Evolutionary conservation across 2,113 vertebrate species (phyloP).

Genomic region (Turdus rufiventris): DNA sequence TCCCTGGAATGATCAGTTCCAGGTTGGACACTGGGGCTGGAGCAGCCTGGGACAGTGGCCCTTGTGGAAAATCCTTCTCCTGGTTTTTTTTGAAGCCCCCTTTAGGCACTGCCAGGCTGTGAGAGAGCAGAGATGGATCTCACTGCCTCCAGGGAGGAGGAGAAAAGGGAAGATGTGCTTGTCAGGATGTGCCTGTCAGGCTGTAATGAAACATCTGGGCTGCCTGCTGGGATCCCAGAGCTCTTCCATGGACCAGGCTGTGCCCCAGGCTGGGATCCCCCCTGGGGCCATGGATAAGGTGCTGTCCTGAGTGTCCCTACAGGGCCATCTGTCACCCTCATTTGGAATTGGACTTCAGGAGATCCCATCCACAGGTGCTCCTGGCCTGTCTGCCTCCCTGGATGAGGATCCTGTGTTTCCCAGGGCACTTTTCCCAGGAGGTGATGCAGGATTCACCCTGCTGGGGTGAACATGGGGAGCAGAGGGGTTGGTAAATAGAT

Average conservation of each 20-base stretch:
- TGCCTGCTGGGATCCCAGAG: not conserved
- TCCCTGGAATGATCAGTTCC: no score
- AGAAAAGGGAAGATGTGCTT: fast-evolving
- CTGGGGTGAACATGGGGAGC: not conserved
- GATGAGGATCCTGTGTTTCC: not conserved
- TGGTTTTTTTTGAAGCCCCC: not conserved
- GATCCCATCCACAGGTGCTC: not conserved
- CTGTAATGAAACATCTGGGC: not conserved
- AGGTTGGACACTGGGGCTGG: no score
- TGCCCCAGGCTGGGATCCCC: not conserved
- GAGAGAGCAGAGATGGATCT: not conserved
- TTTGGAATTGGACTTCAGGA: not conserved
- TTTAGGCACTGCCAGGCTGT: not conserved
- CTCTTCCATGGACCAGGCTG: no score
- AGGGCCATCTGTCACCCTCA: not conserved
- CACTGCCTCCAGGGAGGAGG: not conserved
- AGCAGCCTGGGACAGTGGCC: not conserved
- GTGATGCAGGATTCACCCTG: not conserved
- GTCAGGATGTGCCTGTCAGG: not conserved
- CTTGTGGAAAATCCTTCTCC: not conserved
- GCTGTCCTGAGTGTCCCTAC: not conserved
- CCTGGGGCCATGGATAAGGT: not conserved
- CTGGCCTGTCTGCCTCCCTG: not conserved
- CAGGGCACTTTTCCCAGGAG: not conserved
- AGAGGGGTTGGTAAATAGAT: not conserved